Base-by-base conservation (phyloP, 2,113 vertebrate genomes). In the Varanus salvator region DNA sequence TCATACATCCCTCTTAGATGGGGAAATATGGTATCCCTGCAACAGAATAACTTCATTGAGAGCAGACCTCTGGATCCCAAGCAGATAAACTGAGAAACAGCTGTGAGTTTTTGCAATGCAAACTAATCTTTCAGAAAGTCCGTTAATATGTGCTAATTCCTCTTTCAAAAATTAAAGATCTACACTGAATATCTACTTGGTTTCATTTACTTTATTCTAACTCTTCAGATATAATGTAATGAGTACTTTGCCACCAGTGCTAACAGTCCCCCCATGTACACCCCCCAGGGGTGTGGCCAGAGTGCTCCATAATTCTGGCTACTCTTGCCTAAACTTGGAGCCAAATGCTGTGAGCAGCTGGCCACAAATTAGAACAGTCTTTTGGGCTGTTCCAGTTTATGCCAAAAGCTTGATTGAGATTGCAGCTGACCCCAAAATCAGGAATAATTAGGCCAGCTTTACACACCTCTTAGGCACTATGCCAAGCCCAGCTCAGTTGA, bases 311-410 rank as follows among this genome's bases (percentile, higher is more conserved):
- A 52, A 60, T 12, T 66, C 44, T 29, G 38, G n/a, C 9, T 82
- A 57, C 9, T 52, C 78, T 74, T 72, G 23, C 8, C 29, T 1
- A 0, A 77, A 66, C 12, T 29, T n/a, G 72, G 91, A 84, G 25
- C 57, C 34, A 21, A 8, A 29, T 87, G 14, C 15, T 86, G 48
- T 14, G 85, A 72, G 25, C n/a, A 57, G 54, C 11, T 23, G 66
- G 44, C 9, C 71, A 91, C 50, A 87, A 93, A 74, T 68, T 68
- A 84, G n/a, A 88, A 6, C 31, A 89, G 54, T 1, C 38, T 91
- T 94, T 80, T 25, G 83, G 85, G n/a, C 23, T 23, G 8, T 23
- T 66, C 57, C 48, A 86, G n/a, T 17, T 34, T 83, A 60, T 71
- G 15, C 14, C 78, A 84, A 0, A 0, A 34, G 72, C 44, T 88